These are phyloP conservation scores for Muntiacus muntjak DNA, from an alignment of 2,113 vertebrate species.

Conservation along the genomic window DNA sequence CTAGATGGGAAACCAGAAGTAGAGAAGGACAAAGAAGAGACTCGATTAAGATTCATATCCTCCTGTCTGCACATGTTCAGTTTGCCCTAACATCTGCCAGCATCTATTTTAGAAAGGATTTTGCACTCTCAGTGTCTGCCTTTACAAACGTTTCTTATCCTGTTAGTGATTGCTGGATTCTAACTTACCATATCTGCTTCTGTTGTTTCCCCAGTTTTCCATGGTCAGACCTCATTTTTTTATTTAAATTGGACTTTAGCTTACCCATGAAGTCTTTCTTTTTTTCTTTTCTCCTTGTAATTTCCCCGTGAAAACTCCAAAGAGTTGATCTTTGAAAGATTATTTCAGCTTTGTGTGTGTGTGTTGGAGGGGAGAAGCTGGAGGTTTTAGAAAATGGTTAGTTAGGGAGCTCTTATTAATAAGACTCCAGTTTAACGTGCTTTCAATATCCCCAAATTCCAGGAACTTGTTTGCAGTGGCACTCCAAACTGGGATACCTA, in stretches of 20 bases:
- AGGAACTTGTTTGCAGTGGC: not conserved
- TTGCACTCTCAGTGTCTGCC: not conserved
- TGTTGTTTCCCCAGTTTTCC: slow-evolving; percentile 28
- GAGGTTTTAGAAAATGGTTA: not conserved
- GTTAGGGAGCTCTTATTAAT: not conserved
- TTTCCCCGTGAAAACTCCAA: not conserved
- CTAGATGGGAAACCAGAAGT: not conserved
- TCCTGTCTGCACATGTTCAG: not conserved
- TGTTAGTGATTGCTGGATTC: not conserved
- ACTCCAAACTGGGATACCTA: not conserved
- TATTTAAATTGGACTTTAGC: not conserved
- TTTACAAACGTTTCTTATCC: not conserved
- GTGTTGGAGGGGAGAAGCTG: not conserved
- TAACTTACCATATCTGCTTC: not conserved
- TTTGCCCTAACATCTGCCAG: not conserved
- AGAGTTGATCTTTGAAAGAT: not conserved
- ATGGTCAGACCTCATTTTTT: slow-evolving; percentile 9
- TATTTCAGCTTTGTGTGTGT: not conserved
- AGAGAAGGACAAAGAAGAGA: not conserved
- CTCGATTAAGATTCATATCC: not conserved
- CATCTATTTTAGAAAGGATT: not conserved
- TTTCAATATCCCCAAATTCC: not conserved
- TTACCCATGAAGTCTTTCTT: not conserved
- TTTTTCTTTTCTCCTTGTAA: slow-evolving; percentile 3
- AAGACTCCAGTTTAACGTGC: not conserved